Conservation (phyloP, 2,888 invertebrate species). For the Heliconius charithonia region DNA sequence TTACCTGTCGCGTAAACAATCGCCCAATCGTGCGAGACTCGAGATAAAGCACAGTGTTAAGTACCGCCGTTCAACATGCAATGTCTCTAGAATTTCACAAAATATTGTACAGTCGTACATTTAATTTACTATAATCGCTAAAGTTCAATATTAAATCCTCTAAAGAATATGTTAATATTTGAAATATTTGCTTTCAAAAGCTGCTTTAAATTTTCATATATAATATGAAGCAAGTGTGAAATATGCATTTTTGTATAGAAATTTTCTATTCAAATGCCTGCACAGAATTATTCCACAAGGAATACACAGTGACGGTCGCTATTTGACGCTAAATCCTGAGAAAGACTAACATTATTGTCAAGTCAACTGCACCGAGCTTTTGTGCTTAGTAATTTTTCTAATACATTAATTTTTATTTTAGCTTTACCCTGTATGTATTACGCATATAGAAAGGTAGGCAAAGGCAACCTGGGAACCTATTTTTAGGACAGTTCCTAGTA, state of each 20-base stretch:
- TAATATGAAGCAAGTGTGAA: background rate
- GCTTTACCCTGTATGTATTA: no score
- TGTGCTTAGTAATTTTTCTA: background rate
- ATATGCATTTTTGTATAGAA: slow-evolving; percentile 8
- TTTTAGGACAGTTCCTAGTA: no score
- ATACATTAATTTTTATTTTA: background rate
- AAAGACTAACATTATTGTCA: slow-evolving; percentile 11
- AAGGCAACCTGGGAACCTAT: no score
- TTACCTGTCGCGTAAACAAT: no score
- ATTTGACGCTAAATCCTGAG: background rate
- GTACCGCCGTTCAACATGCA: no score
- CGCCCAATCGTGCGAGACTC: no score
- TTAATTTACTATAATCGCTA: background rate
- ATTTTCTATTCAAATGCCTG: background rate
- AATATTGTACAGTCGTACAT: no score
- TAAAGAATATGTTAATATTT: background rate
- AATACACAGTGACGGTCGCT: background rate
- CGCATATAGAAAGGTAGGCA: no score
- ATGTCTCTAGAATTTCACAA: no score
- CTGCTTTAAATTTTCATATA: background rate
- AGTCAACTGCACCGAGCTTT: background rate
- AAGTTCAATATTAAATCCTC: background rate
- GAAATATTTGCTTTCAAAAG: background rate
- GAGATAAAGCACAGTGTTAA: no score
- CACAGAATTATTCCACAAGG: slow-evolving; percentile 8